Conservation (phyloP, 1,140 invertebrate species). For the Sycophaga agraensis region DNA sequence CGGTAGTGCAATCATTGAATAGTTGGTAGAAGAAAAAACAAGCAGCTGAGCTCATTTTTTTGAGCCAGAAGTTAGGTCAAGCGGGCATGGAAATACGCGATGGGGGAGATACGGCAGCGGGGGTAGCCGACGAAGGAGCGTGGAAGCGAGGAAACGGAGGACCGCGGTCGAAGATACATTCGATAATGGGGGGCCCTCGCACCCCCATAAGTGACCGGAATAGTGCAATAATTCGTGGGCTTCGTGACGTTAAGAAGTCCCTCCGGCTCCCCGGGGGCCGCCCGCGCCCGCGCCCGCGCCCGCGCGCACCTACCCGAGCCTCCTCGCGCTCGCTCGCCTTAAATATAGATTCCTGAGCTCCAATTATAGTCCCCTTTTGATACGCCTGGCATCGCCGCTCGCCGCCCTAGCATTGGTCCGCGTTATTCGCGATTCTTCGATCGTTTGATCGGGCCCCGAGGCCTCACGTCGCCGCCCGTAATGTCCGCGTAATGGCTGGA, state of each 20-base stretch:
- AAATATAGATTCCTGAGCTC: slow-evolving; percentile 50
- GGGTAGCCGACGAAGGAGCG: neutral
- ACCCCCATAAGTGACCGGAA: slow-evolving; percentile 54
- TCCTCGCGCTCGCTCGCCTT: no score
- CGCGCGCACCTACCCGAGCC: no score
- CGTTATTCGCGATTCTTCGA: slow-evolving; percentile 26
- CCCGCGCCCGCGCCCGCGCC: no score
- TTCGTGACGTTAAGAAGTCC: slow-evolving; percentile 55
- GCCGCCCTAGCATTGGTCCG: no score
- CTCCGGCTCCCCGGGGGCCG: slow-evolving; percentile 31
- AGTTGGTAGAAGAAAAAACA: no score
- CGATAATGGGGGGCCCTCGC: slow-evolving; percentile 51
- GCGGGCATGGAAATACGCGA: no score
- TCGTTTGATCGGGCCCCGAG: slow-evolving; percentile 46
- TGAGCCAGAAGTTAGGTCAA: no score
- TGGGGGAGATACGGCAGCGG: no score
- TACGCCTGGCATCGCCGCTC: slow-evolving; percentile 36
- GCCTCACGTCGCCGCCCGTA: no score
- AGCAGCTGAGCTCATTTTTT: no score
- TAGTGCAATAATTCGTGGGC: slow-evolving; percentile 55
- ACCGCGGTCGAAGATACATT: slow-evolving; percentile 30
- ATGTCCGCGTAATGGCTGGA: no score
- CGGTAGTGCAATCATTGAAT: no score
- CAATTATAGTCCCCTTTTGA: slow-evolving; percentile 56
- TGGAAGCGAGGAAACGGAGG: slow-evolving; percentile 7